Percentiles rank a stretch among this genome's conserved stretches.
Conservation (phyloP, 2,888 invertebrate species). For the Criorhina ranunculi region DNA sequence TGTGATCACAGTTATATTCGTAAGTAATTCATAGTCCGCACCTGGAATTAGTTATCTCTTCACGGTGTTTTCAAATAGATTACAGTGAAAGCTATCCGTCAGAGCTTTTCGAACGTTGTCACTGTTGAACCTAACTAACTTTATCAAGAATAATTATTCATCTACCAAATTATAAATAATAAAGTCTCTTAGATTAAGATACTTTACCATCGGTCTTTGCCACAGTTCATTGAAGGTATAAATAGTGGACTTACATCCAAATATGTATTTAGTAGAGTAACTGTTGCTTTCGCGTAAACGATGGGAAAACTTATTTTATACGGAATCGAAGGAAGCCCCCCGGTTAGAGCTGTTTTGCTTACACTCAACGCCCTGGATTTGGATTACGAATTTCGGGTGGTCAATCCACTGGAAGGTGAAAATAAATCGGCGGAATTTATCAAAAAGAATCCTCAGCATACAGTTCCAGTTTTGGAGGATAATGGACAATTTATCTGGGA, state of each 20-base stretch:
- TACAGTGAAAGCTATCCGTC: no score
- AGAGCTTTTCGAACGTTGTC: no score
- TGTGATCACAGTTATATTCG: no score
- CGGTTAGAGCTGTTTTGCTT: constrained; percentile 80
- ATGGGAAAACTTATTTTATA: constrained; percentile 81
- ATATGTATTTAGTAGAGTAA: constrained; percentile 7
- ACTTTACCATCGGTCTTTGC: no score
- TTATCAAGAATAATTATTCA: neutral
- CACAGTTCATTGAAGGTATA: neutral
- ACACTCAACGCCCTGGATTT: constrained; percentile 80
- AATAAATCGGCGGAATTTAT: constrained; percentile 78
- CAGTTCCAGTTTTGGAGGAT: constrained; percentile 82
- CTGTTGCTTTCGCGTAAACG: neutral
- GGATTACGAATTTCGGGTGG: constrained; percentile 80
- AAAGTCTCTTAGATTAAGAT: no score
- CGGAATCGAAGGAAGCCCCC: constrained; percentile 81
- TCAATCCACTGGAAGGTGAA: constrained; percentile 80
- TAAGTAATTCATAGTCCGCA: neutral
- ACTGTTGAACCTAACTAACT: no score
- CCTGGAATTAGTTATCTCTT: neutral
- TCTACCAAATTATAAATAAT: no score
- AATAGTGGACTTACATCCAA: neutral
- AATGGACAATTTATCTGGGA: constrained; percentile 81
- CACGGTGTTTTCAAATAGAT: no score
- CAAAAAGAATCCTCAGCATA: constrained; percentile 82